phyloP scores from a whole-genome alignment of 2,888 invertebrate genomes.

The Drosophila helvetica region DNA sequence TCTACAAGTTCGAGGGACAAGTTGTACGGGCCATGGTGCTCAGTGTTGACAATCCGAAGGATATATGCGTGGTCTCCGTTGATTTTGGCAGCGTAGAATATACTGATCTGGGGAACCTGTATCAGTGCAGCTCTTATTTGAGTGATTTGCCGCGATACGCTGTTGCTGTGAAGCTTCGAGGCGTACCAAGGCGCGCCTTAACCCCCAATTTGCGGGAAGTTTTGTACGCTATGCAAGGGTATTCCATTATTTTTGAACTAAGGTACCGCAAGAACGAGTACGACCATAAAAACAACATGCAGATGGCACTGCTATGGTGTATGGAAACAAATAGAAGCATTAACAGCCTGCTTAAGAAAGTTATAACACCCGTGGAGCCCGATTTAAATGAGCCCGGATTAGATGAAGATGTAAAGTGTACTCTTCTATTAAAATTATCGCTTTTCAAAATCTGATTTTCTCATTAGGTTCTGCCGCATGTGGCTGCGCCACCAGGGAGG shows the following conservation, averaged over 20 bases:
- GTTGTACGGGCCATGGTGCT: conserved; percentile 79
- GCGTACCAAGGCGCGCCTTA: conserved; percentile 75
- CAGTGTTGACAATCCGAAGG: conserved; percentile 58
- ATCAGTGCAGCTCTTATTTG: conserved; percentile 66
- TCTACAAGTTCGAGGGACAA: conserved; percentile 68
- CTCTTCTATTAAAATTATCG: neutral
- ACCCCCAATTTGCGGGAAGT: conserved; percentile 62
- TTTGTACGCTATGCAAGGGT: conserved; percentile 50
- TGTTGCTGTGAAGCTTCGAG: conserved; percentile 75
- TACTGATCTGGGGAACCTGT: conserved; percentile 65
- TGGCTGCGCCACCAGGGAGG: conserved; percentile 68
- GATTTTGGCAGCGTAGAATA: conserved; percentile 81
- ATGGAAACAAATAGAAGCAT: conserved; percentile 58
- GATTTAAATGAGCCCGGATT: conserved; percentile 47
- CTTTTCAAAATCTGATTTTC: conserved; percentile 2
- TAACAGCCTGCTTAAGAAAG: conserved; percentile 73
- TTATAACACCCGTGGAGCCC: conserved; percentile 67
- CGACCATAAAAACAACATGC: conserved; percentile 52
- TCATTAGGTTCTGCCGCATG: conserved; percentile 64
- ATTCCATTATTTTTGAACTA: conserved; percentile 53
- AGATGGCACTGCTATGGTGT: conserved; percentile 72
- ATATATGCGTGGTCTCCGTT: conserved; percentile 75
- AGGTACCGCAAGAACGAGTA: conserved; percentile 70
- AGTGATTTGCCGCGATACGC: conserved; percentile 69
- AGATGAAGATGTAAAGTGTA: conserved; percentile 59